phyloP scores from a whole-genome alignment of 1,140 invertebrate species.

The Teleogryllus occipitalis region DNA sequence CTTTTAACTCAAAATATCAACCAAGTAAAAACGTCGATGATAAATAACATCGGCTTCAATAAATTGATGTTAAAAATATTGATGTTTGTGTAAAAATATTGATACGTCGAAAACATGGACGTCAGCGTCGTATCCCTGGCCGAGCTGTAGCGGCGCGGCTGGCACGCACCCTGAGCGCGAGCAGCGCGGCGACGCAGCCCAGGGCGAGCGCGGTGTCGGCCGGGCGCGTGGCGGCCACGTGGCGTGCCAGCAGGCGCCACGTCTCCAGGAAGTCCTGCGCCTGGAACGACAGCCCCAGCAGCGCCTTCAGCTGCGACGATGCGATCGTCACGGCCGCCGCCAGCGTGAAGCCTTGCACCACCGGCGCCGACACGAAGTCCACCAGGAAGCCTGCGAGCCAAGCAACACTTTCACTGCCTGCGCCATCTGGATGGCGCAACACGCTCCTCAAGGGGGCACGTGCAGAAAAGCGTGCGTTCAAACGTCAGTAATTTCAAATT shows the following conservation, averaged over 20 bases:
- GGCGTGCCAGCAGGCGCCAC: slow-evolving; percentile 44
- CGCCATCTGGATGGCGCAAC: too few species aligned
- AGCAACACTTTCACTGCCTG: too few species aligned
- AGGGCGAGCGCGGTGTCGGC: slow-evolving; percentile 56
- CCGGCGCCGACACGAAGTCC: slow-evolving; percentile 76
- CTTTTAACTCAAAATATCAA: too few species aligned
- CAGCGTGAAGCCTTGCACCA: slow-evolving; percentile 79
- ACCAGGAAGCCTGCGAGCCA: slow-evolving; percentile 64
- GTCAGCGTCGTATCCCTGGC: too few species aligned
- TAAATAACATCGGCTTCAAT: too few species aligned
- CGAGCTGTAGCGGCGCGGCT: not conserved
- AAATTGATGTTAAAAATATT: too few species aligned
- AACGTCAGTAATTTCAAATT: too few species aligned
- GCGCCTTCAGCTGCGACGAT: slow-evolving; percentile 66
- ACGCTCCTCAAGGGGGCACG: too few species aligned
- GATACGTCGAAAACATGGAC: too few species aligned
- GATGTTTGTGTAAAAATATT: too few species aligned
- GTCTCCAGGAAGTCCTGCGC: slow-evolving; percentile 52
- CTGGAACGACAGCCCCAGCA: slow-evolving; percentile 56
- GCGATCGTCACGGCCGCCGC: slow-evolving; percentile 79
- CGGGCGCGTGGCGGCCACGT: slow-evolving; percentile 43
- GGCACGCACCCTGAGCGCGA: slow-evolving; percentile 50
- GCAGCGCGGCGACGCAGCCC: slow-evolving; percentile 48
- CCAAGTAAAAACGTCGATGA: too few species aligned
- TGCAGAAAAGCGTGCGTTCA: too few species aligned